Conservation (phyloP, 2,888 invertebrate species). For the Epistrophe eligans region DNA sequence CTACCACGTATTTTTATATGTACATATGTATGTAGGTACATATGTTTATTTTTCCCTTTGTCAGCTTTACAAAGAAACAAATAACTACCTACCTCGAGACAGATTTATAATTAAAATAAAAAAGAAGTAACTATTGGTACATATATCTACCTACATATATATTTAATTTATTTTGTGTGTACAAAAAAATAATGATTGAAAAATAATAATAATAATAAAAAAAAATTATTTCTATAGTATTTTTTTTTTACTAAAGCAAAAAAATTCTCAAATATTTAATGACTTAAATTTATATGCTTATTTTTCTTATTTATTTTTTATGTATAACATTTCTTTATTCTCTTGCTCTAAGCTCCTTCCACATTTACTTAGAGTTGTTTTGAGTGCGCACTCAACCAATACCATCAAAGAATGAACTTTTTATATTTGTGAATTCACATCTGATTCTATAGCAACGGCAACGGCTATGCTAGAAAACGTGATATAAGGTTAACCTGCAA, state of each 20-base stretch:
- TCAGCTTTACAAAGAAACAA: neutral
- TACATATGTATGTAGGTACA: neutral
- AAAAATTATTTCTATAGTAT: neutral
- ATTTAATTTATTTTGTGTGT: too few species aligned
- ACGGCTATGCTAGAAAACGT: neutral
- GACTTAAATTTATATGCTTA: conserved; percentile 59
- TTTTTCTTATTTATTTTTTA: conserved; percentile 49
- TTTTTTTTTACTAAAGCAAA: neutral
- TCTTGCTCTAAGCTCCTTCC: conserved; percentile 14
- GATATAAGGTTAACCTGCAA: neutral
- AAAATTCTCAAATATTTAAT: conserved; percentile 52
- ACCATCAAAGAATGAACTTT: neutral
- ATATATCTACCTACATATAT: too few species aligned
- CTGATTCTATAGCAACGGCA: neutral
- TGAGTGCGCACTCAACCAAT: conserved; percentile 20
- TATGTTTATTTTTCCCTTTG: neutral
- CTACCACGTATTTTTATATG: neutral
- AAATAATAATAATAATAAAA: neutral
- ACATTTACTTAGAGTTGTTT: conserved; percentile 22
- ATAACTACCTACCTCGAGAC: neutral
- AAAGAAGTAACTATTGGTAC: neutral
- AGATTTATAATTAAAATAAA: neutral
- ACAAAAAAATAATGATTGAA: neutral
- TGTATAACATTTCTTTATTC: conserved; percentile 68
- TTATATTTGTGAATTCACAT: conserved; percentile 2